Base-by-base conservation (phyloP, 2,888 invertebrate genomes). In the Eristalis intricaria region DNA sequence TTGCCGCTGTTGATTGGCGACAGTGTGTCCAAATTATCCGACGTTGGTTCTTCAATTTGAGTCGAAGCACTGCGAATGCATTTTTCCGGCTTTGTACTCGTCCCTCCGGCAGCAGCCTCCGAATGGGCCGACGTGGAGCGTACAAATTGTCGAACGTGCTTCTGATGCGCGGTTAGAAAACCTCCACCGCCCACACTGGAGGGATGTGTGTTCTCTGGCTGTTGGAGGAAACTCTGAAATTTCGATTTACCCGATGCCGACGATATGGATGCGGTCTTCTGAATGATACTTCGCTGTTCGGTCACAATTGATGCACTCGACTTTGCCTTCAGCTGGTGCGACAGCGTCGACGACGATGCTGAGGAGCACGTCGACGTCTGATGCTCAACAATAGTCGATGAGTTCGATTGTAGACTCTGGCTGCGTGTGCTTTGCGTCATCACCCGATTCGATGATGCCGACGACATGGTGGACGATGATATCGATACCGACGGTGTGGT, bases 261-360 rank as follows among this genome's bases (percentile, higher is more conserved):
- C 7, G 90, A 85, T 0, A 89, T 82, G 2, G 89, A 89, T 3
- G 90, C 89, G 8, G 91, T 89, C 76, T 90, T 91, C 73, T 91
- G 91, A 40, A 91, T 85, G n/a, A 90, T 90, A 74, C 90, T 90
- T 13, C 92, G 89, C 73, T 92, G 91, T 79, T 92, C 91, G 68
- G 91, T 91, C 8, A 92, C 90, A 69, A 93, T 92, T 68, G 93
- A 92, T 13, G 92, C 91, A 77, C 92, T 93, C 2, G 93, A 93
- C 79, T 93, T 92, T 0, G 93, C 92, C 85, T 93, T 93, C 32
- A 92, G 83, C 83, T 93, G 93, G 70, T 92, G 94, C 91, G 95
- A 94, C 89, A 95, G 92, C 0, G 89, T 88, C 0, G 91, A 90
- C 3, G 86, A 65, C 8, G 86, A 84, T 71, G 26, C 26, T 26